These are phyloP conservation scores for Apamea sordens DNA, from an alignment of 2,888 invertebrate genomes.

Conservation along the genomic window DNA sequence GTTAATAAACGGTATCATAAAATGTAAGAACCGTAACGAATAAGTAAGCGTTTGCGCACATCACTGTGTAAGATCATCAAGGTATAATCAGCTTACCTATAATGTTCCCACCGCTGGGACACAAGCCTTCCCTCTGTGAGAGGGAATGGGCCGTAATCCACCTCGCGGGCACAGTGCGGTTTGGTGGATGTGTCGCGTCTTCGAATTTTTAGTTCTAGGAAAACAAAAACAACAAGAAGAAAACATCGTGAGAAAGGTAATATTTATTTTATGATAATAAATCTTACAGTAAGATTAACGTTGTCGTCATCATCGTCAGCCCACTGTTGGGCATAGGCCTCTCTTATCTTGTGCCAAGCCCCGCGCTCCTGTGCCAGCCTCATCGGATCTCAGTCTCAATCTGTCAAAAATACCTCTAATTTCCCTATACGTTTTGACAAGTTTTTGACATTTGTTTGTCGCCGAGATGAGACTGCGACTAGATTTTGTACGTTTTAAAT, in stretches of 20 bases:
- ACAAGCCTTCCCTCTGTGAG: not conserved
- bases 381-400: no score
- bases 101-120: not conserved
- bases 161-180: not conserved
- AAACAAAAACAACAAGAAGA: no score
- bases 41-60: not conserved
- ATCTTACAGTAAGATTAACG: not conserved
- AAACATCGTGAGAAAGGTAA: not conserved
- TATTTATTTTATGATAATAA: not conserved
- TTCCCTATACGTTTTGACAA: no score
- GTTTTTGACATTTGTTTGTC: no score
- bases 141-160: not conserved
- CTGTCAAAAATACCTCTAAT: no score
- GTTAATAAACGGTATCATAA: conserved; percentile 21
- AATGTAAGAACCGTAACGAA: conserved; percentile 3
- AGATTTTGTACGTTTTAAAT: no score
- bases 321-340: not conserved
- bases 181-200: not conserved
- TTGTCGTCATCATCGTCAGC: not conserved
- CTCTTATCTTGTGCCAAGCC: not conserved
- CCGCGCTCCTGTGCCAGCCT: not conserved
- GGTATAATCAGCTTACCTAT: not conserved
- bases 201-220: not conserved
- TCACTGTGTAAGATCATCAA: not conserved
- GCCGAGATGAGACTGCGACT: no score